Conservation (phyloP, 2,888 invertebrate genomes). For the Trissonchulus latispiculum region DNA sequence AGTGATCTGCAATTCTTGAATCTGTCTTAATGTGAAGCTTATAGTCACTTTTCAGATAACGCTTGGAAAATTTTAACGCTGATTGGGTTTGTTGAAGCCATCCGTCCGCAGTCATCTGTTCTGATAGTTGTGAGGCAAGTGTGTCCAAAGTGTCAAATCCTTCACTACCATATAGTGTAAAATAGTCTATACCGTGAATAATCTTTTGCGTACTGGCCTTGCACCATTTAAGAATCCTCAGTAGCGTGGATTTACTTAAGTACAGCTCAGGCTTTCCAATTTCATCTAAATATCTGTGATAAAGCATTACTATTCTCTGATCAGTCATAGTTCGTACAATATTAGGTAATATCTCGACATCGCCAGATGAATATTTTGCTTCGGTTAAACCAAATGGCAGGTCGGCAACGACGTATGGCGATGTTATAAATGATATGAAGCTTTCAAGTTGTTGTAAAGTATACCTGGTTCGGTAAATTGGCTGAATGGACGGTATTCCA, state of each 20-base stretch:
- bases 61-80: not conserved
- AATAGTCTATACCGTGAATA: not conserved
- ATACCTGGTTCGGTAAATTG: no score
- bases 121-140: not conserved
- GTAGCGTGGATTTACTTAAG: not conserved
- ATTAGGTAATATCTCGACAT: no score
- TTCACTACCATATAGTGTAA: not conserved
- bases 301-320: no score
- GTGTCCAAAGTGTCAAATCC: not conserved
- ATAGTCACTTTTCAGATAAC: conserved; percentile 8
- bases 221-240: not conserved
- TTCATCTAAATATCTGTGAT: not conserved
- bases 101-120: not conserved
- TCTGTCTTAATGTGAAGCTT: not conserved
- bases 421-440: no score
- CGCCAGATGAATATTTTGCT: no score
- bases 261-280: not conserved
- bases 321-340: no score
- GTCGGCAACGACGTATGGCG: no score
- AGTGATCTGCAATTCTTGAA: not conserved
- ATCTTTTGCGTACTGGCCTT: conserved; percentile 6
- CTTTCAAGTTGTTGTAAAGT: no score
- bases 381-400: no score
- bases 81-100: not conserved
- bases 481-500: no score